phyloP scores from a whole-genome alignment of 1,140 invertebrate genomes.

The Ectropis grisescens region DNA sequence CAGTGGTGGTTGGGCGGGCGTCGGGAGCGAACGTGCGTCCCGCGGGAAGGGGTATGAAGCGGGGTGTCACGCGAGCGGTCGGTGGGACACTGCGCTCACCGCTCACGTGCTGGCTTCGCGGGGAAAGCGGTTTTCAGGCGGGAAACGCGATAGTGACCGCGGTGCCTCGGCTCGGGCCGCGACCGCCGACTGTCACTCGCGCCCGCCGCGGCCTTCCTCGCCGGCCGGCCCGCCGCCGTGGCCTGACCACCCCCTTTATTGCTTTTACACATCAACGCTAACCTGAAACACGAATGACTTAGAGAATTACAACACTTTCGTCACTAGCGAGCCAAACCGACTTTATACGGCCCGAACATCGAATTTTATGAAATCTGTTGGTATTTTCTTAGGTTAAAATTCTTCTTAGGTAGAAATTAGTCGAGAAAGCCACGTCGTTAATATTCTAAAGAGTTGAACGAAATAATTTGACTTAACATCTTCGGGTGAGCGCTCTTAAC shows the following conservation, averaged over 20 bases:
- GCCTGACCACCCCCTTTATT: not conserved
- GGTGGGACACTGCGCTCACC: slow-evolving; percentile 63
- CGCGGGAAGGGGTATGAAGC: slow-evolving; percentile 33
- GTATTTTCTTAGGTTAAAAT: too few relatives aligned
- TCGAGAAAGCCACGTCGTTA: too few relatives aligned
- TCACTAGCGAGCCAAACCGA: too few relatives aligned
- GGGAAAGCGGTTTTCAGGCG: slow-evolving; percentile 66
- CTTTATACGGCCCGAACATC: too few relatives aligned
- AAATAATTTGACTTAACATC: too few relatives aligned
- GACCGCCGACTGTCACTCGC: slow-evolving; percentile 37
- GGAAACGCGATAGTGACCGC: slow-evolving; percentile 59
- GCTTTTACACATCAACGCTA: too few relatives aligned
- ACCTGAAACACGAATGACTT: too few relatives aligned
- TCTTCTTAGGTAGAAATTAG: too few relatives aligned
- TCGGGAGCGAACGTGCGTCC: slow-evolving; percentile 31
- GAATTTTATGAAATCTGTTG: too few relatives aligned
- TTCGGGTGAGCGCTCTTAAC: too few relatives aligned
- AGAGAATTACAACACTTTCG: too few relatives aligned
- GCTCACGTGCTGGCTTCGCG: slow-evolving; percentile 52
- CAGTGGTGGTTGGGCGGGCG: slow-evolving; percentile 43
- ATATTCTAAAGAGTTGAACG: too few relatives aligned
- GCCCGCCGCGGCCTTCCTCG: slow-evolving; percentile 4
- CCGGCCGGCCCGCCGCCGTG: slow-evolving; percentile 2
- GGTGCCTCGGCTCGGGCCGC: slow-evolving; percentile 48
- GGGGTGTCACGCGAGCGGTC: slow-evolving; percentile 61